A percentile compares a stretch with the other conserved stretches of the same genome.
These are phyloP conservation scores for Pimpla rufipes DNA, from an alignment of 2,888 invertebrate genomes.

Conservation along the genomic window DNA sequence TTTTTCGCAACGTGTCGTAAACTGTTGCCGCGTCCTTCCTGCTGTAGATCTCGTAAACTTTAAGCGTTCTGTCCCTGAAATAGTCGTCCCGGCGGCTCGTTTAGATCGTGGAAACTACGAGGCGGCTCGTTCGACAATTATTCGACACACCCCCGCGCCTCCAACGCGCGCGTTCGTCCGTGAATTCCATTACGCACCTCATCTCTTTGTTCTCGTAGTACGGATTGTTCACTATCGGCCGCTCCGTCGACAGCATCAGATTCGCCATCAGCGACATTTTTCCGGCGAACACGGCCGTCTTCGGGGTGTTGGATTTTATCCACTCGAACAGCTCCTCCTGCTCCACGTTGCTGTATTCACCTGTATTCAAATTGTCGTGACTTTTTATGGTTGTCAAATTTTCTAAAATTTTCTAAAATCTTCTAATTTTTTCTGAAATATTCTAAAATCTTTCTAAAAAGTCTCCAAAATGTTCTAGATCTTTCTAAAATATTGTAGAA, in stretches of 20 bases:
- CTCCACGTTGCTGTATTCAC: conserved; percentile 90
- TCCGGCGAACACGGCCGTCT: conserved; percentile 92
- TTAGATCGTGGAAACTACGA: conserved; percentile 9
- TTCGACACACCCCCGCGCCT: conserved; percentile 2
- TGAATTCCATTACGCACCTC: conserved; percentile 86
- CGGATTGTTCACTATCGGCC: conserved; percentile 94
- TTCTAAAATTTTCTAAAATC: not conserved
- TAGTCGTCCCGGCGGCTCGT: not conserved
- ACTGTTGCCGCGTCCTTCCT: conserved; percentile 90
- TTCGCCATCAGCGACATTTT: conserved; percentile 95
- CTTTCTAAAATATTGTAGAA: too few relatives aligned
- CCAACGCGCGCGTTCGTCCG: not conserved
- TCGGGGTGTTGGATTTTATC: conserved; percentile 89
- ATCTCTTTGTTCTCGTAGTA: conserved; percentile 94
- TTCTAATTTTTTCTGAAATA: too few relatives aligned
- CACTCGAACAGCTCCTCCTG: conserved; percentile 93
- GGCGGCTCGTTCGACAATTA: not conserved
- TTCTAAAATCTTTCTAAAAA: too few relatives aligned
- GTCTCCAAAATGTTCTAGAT: not conserved
- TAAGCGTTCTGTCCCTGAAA: conserved; percentile 91
- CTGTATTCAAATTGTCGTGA: conserved; percentile 82
- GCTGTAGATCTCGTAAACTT: conserved; percentile 93
- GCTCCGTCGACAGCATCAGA: conserved; percentile 91
- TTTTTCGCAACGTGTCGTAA: conserved; percentile 89
- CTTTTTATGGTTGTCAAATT: too few relatives aligned